Conservation (phyloP, 2,113 vertebrate genomes). For the Rhinolophus sinicus region DNA sequence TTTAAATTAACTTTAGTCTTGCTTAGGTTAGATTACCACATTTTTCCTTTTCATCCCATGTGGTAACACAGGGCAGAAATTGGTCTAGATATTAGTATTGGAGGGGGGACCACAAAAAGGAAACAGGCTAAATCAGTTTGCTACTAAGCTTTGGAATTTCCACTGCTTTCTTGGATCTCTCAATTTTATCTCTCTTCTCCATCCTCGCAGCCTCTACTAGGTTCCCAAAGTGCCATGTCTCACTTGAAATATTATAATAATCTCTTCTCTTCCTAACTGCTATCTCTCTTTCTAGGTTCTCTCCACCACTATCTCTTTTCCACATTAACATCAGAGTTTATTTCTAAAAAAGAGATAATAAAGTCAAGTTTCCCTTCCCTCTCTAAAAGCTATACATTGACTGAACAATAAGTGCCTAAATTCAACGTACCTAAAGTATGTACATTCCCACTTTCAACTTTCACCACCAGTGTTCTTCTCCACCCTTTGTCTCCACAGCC, state of each 20-base stretch:
- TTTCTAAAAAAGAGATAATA: slow-evolving; percentile 1
- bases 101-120: neutral
- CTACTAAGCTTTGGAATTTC: neutral
- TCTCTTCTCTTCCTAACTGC: neutral
- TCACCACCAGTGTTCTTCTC: neutral
- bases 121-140: too few species aligned
- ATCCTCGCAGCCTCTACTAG: neutral
- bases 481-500: neutral
- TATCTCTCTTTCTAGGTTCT: neutral
- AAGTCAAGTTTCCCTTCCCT: neutral
- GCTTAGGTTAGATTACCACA: neutral
- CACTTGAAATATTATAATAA: neutral
- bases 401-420: neutral
- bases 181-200: neutral
- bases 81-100: neutral
- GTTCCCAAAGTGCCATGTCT: neutral
- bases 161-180: neutral
- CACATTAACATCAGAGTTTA: neutral
- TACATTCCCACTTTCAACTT: neutral
- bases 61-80: neutral
- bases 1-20: neutral
- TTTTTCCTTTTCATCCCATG: neutral
- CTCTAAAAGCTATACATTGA: neutral
- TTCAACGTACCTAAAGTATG: neutral
- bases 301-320: neutral